phyloP scores from a whole-genome alignment of 2,888 invertebrate genomes.

The Panzeria rudis region DNA sequence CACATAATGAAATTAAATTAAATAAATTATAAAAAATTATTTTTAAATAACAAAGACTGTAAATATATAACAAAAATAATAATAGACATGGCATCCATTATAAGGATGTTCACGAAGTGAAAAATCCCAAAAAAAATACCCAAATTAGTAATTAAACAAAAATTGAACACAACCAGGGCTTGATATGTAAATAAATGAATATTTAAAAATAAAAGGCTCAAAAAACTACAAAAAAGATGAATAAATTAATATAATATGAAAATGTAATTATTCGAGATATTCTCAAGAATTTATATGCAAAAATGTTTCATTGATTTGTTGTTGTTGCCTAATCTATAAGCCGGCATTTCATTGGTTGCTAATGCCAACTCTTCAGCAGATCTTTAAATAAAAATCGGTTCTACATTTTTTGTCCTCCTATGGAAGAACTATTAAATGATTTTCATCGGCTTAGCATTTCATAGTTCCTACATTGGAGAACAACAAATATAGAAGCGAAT shows the following conservation, averaged over 20 bases:
- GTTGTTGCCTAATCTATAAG: no score
- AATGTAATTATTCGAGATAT: no score
- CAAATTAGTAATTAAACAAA: constrained; percentile 11
- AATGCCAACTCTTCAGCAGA: no score
- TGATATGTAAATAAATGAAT: constrained; percentile 37
- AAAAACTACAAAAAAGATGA: constrained; percentile 29
- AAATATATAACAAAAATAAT: constrained; percentile 63
- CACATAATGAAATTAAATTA: constrained; percentile 51
- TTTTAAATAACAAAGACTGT: constrained; percentile 65
- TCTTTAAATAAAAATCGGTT: no score
- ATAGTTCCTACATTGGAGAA: no score
- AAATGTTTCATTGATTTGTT: no score
- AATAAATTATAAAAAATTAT: constrained; percentile 41
- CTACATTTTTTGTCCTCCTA: no score
- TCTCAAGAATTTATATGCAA: no score
- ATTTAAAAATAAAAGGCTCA: background rate
- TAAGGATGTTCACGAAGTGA: constrained; percentile 57
- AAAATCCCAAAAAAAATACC: background rate
- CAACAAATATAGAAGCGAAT: no score
- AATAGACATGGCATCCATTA: constrained; percentile 60
- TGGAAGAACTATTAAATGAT: no score
- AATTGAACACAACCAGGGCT: constrained; percentile 36
- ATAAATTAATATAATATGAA: background rate
- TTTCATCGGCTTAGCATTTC: no score
- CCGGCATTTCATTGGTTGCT: no score